Base-by-base conservation (phyloP, 2,888 invertebrate species). In the Urechis unicinctus region DNA sequence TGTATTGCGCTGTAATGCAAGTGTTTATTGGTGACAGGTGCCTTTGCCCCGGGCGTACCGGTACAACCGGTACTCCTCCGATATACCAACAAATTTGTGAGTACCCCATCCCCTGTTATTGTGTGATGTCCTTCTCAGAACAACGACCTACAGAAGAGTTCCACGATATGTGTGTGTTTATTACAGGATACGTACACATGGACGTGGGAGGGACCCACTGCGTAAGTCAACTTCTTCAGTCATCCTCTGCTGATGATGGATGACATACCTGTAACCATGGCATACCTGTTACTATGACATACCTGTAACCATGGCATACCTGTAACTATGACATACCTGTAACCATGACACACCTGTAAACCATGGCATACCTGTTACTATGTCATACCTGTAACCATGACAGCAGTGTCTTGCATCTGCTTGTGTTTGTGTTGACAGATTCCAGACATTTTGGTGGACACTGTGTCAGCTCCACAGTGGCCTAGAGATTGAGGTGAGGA, bases 41-140 rank as follows among this genome's bases (percentile, higher is more conserved):
- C 93, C 13, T 96, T 96, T 80, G 90, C 90, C 79, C 93, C 94
- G 0, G 94, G 94, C 0, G 91, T 94, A 17, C 93, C 96, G 0
- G 88, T 96, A 1, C 96, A 96, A 74, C 95, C 95, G 0, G 92
- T 96, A 17, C 86, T 91, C 70, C 86, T 96, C 58, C 83, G 88
- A 54, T 96, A 94, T 77, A 91, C 90, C 0, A 94, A 94, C 62
- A 78, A 55, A 73, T 46, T 62, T 43, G 58, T 58, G 24, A 42
- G 55, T 49, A 30, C 5, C 36, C n/a, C n/a, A n/a, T n/a, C n/a
- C n/a, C n/a, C n/a, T n/a, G n/a, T 48, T 22, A n/a, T 41, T 13
- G 17, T 13, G 13, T 41, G 17, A 41, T 13, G 13, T 41, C 13
- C 41, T 13, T 13, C 41, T 13, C 13, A 41, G 13, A 41, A 17